Percentiles rank a stretch among this genome's conserved stretches.
Conservation (phyloP, 2,113 vertebrate genomes). For the Spheniscus mendiculus region DNA sequence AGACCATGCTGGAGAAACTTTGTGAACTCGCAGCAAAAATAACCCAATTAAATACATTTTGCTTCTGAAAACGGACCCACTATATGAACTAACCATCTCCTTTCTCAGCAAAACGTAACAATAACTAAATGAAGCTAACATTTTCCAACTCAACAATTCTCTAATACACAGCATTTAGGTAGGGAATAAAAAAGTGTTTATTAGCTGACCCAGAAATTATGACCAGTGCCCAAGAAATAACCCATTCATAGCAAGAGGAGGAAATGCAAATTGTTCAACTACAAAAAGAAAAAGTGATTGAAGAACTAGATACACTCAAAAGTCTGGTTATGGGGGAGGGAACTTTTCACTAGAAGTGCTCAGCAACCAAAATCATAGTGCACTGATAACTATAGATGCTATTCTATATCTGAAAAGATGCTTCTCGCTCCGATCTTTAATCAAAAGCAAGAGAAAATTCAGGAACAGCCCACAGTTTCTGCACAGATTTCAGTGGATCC, state of each 20-base stretch:
- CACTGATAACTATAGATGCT: not conserved
- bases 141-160: conserved; percentile 55
- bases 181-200: not conserved
- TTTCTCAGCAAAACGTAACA: conserved; percentile 50
- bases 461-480: not conserved
- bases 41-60: conserved; percentile 40
- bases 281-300: not conserved
- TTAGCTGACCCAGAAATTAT: conserved; percentile 41
- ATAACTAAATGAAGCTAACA: conserved; percentile 49
- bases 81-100: not conserved
- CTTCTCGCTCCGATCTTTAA: not conserved
- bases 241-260: not conserved
- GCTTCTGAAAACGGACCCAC: conserved; percentile 6
- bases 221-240: not conserved
- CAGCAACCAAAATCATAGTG: not conserved
- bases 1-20: not conserved
- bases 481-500: not conserved
- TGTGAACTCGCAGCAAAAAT: conserved; percentile 28
- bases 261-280: not conserved
- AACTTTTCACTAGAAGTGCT: not conserved
- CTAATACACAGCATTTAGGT: not conserved
- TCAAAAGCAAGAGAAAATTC: not conserved
- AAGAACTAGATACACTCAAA: not conserved
- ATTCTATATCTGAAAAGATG: not conserved
- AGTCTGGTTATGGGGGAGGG: not conserved